Base-by-base conservation (phyloP, 2,888 invertebrate genomes). In the Exocentrus adspersus region DNA sequence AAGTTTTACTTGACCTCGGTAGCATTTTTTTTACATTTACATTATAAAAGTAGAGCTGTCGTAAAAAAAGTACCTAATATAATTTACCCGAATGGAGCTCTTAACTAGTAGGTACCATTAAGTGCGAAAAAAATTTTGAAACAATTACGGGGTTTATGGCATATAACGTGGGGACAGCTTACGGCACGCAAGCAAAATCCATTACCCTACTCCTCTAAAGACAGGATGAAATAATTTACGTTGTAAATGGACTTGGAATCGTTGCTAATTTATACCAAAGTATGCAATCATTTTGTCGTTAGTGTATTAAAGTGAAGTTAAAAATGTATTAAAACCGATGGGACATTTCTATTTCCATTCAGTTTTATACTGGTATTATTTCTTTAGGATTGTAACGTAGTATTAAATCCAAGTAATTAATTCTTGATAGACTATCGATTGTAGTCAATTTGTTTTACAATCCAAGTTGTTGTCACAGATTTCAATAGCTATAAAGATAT, bases 131-230 rank as follows among this genome's bases (percentile, higher is more conserved):
- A 48, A 19, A 24, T n/a, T n/a, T n/a, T 48, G 14, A 48, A 48
- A 48, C 24, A 24, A 48, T 48, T 21, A 24, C n/a, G 24, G 2
- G 24, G 24, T n/a, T 48, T 24, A 9, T 12, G 46, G 24, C 24
- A 48, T 24, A 48, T 24, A 37, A 48, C 46, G 6, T n/a, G 46
- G 24, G 24, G 46, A 48, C 46, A 48, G 24, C 24, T 48, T 48
- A 6, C 14, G 12, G 24, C 46, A 48, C 46, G 46, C 46, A 48
- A 48, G 24, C 1, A 1, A 24, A 2, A 48, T 48, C 24, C 46
- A 48, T 48, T 48, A 48, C 16, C 46, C n/a, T 21, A 24, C 46
- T 5, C 24, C 19, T 12, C 14, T 48, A 48, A 24, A 24, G n/a
- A 48, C 21, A 24, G 46, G 24, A 24, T 21, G 20, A 48, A 48